Evolutionary conservation across 2,888 invertebrate genomes (phyloP), one percentile per base, ranked within the genome.

Genomic region (Chrysolina americana): DNA sequence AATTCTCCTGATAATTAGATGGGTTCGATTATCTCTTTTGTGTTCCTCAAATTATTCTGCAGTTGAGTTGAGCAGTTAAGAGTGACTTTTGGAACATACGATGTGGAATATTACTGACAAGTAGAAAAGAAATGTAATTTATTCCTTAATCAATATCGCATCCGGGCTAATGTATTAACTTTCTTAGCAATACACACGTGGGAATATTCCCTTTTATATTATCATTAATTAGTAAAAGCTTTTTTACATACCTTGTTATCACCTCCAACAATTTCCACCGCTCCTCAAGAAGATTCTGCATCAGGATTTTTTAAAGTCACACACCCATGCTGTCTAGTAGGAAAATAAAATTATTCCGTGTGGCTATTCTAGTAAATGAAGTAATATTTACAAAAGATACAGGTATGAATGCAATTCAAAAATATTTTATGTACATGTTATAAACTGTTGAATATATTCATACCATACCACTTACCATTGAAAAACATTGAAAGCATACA

Each of bases 251-350:
- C 68, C 68, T 53, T 53, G 48, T 17, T 53, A 68, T 41, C 1
- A 23, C 56, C 68, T 19, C 53, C 53, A 36, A 21, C 15, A 28
- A 13, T 68, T 15, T 41, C 44, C 69, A 69, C 44, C 28, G 56
- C 19, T 62, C 63, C 21, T 59, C 47, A 21, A 64, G 19, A 70
- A 59, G 59, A 59, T n/a, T 59, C 28, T n/a, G 28, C 47, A 47
- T 47, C 65, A 48, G 65, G 65, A 65, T 21, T 48, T 65, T 70
- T 59, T 28, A 28, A 28, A 68, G 53, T 75, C 72, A 69, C 59
- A 69, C 72, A 75, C 75, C 75, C 72, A 75, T 72, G 75, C 75
- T 63, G 69, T 69, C 69, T 75, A 72, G 68, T 68, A 68, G 53
- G 68, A 68, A 68, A 68, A 41, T 21, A 15, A 28, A 68, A 53